Evolutionary conservation across 1,140 invertebrate genomes (phyloP), one percentile per base, ranked within the genome.

Genomic region (Chironomus striatipennis): DNA sequence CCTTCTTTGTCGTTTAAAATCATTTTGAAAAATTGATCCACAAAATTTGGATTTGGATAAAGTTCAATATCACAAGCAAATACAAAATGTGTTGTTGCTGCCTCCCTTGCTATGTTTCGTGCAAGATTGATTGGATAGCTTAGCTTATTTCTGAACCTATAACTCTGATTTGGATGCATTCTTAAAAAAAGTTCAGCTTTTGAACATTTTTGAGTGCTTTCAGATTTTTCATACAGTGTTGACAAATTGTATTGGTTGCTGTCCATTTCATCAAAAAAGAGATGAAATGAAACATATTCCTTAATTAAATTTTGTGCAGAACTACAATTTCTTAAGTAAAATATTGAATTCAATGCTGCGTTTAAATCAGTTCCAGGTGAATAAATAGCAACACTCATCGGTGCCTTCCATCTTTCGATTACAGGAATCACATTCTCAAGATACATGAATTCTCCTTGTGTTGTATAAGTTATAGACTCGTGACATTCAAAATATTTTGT

Each of bases 391-490:
- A 92, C 81, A 57, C 89, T 90, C n/a, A 92, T 83, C 5, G 90
- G 90, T 0, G 89, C 90, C 74, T 84, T 80, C 80, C 80, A 81
- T 72, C 77, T 43, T 7, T 79, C 75, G 18, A 79, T 75, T 72
- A 81, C 73, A 9, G 77, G 73, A 42, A 75, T 42, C n/a, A 81
- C 42, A 75, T 81, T 81, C 67, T 79, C 78, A 34, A 81, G 75
- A 75, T 80, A 81, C 65, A 76, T 79, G 43, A 75, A 89, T 77
- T 90, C 89, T 7, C 87, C 89, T 78, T 91, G 90, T 2, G 90
- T 90, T 0, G 89, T 89, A 76, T 90, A 89, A 0, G 90, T 92
- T 18, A 92, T 83, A 76, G 84, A 87, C 78, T 90, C 88, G 81
- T 86, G 86, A 77, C 88, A 90, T 12, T 80, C 78, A 83, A 74